Conservation (phyloP, 2,113 vertebrate genomes). For the Gadus chalcogrammus region DNA sequence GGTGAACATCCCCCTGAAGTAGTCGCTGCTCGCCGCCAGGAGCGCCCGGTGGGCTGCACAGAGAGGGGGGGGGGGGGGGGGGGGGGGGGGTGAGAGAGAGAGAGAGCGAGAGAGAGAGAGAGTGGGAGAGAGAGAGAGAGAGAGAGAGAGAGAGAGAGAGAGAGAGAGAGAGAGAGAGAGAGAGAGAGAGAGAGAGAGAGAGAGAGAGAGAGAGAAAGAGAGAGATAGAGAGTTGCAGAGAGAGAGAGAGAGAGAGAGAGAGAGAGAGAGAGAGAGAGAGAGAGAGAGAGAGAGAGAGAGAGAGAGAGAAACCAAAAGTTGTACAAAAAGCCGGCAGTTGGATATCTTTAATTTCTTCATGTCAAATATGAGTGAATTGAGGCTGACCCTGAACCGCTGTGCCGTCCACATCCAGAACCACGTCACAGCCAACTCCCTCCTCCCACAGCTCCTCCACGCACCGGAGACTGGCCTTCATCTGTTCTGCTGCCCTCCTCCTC, state of each 20-base stretch:
- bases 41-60: conserved; percentile 80
- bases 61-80: neutral
- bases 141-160: too few species aligned
- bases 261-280: too few species aligned
- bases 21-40: conserved; percentile 85
- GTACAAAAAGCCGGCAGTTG: neutral
- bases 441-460: conserved; percentile 65
- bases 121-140: too few species aligned
- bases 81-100: too few species aligned
- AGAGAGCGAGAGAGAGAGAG: too few species aligned
- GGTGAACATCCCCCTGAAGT: conserved; percentile 88
- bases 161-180: too few species aligned
- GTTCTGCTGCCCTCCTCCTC: conserved; percentile 52
- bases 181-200: too few species aligned
- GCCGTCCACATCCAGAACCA: conserved; percentile 74
- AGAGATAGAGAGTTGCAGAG: too few species aligned
- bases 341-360: neutral
- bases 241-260: too few species aligned
- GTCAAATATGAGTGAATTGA: neutral
- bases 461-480: conserved; percentile 66
- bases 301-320: too few species aligned
- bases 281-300: too few species aligned
- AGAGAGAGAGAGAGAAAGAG: too few species aligned
- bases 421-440: conserved; percentile 78
- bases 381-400: conserved; percentile 66